These are phyloP conservation scores for Lasiurus cinereus DNA, from an alignment of 2,113 vertebrate genomes.

Conservation along the genomic window DNA sequence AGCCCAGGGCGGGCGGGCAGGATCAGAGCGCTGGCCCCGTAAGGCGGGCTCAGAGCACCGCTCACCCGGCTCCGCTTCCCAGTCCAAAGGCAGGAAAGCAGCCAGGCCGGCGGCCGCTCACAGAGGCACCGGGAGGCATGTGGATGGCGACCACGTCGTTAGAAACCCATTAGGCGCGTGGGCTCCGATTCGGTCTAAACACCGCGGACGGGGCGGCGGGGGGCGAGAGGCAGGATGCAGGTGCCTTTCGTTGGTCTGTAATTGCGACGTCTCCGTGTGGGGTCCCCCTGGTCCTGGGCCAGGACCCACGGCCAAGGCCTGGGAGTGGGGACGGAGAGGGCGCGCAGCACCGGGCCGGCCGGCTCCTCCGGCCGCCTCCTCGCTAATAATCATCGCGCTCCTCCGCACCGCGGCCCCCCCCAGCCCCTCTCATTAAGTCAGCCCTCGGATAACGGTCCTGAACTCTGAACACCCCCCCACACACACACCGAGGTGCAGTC, in stretches of 20 bases:
- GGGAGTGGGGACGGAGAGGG: too few relatives aligned
- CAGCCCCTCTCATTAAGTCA: not conserved
- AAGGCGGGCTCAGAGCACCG: rapidly evolving
- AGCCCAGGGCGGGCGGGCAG: rapidly evolving
- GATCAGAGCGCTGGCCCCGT: not conserved
- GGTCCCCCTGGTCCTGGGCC: not conserved
- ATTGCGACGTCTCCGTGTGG: not conserved
- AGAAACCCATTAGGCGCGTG: rapidly evolving
- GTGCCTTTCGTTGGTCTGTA: not conserved
- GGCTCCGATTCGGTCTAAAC: not conserved
- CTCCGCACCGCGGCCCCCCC: rapidly evolving
- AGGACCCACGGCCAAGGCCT: not conserved
- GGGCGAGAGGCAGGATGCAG: rapidly evolving
- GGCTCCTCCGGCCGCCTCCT: not conserved
- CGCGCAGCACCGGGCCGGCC: not conserved
- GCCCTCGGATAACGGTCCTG: not conserved
- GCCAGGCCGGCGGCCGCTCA: rapidly evolving
- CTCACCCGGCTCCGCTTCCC: rapidly evolving
- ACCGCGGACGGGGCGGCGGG: not conserved
- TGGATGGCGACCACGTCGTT: rapidly evolving
- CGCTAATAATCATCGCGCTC: rapidly evolving
- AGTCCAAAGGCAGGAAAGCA: not conserved
- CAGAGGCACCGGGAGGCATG: not conserved
- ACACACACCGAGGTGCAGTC: not conserved
- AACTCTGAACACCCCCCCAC: not conserved